These are phyloP conservation scores for Penaeus japonicus DNA, from an alignment of 1,140 invertebrate species.

Conservation along the genomic window DNA sequence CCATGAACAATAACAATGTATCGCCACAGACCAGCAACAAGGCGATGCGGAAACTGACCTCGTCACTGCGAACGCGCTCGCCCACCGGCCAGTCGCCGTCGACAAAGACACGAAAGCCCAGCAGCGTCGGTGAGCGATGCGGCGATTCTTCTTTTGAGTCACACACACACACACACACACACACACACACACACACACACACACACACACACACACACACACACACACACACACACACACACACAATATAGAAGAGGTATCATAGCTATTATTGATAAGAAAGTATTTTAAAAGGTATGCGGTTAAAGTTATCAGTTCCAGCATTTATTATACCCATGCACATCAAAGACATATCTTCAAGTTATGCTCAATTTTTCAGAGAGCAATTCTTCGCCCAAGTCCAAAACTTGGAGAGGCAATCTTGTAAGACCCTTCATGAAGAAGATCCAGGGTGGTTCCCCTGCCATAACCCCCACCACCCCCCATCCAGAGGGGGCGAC, in stretches of 20 bases:
- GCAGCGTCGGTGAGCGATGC: conserved; percentile 65
- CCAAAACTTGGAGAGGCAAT: conserved; percentile 88
- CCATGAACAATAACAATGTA: conserved; percentile 47
- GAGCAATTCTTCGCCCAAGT: conserved; percentile 73
- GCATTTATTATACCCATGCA: not conserved
- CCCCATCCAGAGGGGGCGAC: conserved; percentile 74
- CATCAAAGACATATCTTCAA: conserved; percentile 59
- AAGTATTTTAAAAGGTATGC: not conserved
- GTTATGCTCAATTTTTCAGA: conserved; percentile 50
- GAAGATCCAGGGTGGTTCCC: conserved; percentile 73
- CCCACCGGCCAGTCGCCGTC: conserved; percentile 74
- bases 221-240: not conserved
- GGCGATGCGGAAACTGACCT: conserved; percentile 36
- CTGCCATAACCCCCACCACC: conserved; percentile 68
- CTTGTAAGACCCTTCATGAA: conserved; percentile 79
- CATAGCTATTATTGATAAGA: not conserved
- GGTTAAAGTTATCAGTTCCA: not conserved
- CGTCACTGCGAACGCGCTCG: conserved; percentile 65
- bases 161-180: too few species aligned
- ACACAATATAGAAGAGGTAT: not conserved
- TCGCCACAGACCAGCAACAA: conserved; percentile 44
- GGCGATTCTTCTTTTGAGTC: not conserved
- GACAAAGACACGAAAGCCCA: conserved; percentile 75
- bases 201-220: too few species aligned
- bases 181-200: too few species aligned